Base-by-base conservation (phyloP, 2,113 vertebrate genomes). In the Polyodon spathula region DNA sequence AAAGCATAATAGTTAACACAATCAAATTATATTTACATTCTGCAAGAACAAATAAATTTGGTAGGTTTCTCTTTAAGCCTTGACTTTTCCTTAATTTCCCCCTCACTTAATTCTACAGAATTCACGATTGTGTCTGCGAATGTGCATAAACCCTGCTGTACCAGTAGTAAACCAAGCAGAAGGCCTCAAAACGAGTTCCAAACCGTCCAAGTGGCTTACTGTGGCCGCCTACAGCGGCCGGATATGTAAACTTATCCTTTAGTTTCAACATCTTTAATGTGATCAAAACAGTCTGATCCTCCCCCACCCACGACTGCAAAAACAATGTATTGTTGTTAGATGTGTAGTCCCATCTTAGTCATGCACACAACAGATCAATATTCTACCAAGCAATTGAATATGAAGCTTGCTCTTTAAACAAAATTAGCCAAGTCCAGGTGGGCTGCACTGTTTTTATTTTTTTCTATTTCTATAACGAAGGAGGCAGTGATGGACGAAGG, bases 21-120 rank as follows among this genome's bases (percentile, higher is more conserved):
- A 90, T 90, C 86, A 87, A 81, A 77, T 77, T 88, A 83, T 88
- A 89, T 92, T 89, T 92, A 92, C 86, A 92, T 90, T 90, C 86
- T 76, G 82, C 72, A 71, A 77, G 61, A 73, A 84, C 86, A 76
- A 27, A 27, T n/a, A 27, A 27, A 27, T 2, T n/a, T n/a, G n/a
- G n/a, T n/a, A n/a, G n/a, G n/a, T n/a, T n/a, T n/a, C n/a, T n/a
- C n/a, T n/a, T n/a, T n/a, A n/a, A n/a, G n/a, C n/a, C n/a, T n/a
- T n/a, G n/a, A n/a, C n/a, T n/a, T n/a, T n/a, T n/a, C n/a, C n/a
- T n/a, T n/a, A n/a, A n/a, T n/a, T n/a, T n/a, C n/a, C n/a, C n/a
- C n/a, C n/a, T n/a, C n/a, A n/a, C n/a, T n/a, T n/a, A n/a, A n/a
- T n/a, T n/a, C n/a, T n/a, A n/a, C n/a, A n/a, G n/a, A n/a, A n/a